A percentile compares a stretch with the other conserved stretches of the same genome.
phyloP scores from a whole-genome alignment of 1,140 invertebrate genomes.

The Plectrocnemia conspersa region DNA sequence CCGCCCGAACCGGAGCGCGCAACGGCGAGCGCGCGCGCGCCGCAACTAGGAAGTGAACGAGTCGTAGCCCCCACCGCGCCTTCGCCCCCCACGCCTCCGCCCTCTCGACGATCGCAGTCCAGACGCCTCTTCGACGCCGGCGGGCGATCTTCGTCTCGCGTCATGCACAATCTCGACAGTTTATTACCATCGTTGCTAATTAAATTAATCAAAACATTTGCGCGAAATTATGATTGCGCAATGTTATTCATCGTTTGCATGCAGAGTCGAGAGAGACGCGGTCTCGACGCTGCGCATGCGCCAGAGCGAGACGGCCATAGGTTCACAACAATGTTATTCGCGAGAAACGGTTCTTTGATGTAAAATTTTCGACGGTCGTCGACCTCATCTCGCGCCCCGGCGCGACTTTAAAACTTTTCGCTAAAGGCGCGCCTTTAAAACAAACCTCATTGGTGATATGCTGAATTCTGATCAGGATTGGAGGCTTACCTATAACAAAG shows the following conservation, averaged over 20 bases:
- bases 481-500: too few species aligned
- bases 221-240: too few species aligned
- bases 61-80: conserved; percentile 1
- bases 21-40: conserved; percentile 15
- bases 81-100: background rate
- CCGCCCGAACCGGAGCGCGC: conserved; percentile 38
- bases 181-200: too few species aligned
- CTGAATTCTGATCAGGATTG: too few species aligned
- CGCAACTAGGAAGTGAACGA: conserved; percentile 15
- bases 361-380: conserved; percentile 37
- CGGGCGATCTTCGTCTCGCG: too few species aligned
- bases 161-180: too few species aligned
- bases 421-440: conserved; percentile 11
- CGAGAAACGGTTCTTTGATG: conserved; percentile 42
- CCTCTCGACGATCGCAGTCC: background rate
- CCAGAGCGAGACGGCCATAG: conserved; percentile 17
- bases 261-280: conserved; percentile 1
- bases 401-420: conserved; percentile 18
- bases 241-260: too few species aligned
- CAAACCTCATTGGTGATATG: background rate
- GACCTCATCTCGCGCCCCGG: conserved; percentile 23
- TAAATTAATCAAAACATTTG: too few species aligned
- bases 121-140: conserved; percentile 31
- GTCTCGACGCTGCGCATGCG: conserved; percentile 35
- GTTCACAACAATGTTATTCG: conserved; percentile 21